These are phyloP conservation scores for Drosophila pruinosa DNA, from an alignment of 1,140 invertebrate species.

Conservation along the genomic window DNA sequence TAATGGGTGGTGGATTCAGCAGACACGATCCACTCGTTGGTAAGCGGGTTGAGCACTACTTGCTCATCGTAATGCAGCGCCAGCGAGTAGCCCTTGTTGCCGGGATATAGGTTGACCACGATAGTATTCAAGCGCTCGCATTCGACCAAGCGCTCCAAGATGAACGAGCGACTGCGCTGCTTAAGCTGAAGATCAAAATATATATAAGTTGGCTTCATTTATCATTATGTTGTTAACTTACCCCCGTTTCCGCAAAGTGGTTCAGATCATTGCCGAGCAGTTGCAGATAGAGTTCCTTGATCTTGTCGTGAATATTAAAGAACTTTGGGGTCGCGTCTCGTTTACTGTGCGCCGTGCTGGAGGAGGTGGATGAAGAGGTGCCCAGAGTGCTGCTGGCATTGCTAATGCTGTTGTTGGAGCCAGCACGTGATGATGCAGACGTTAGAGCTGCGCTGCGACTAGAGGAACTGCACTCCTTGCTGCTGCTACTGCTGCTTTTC, in stretches of 20 bases:
- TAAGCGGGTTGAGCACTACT: conserved; percentile 54
- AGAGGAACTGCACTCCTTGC: conserved; percentile 68
- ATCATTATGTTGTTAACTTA: conserved; percentile 40
- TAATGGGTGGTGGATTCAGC: conserved; percentile 8
- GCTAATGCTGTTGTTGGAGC: conserved; percentile 26
- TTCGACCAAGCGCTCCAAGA: conserved; percentile 92
- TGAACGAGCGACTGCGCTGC: conserved; percentile 85
- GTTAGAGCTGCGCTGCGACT: conserved; percentile 60
- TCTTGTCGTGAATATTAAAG: conserved; percentile 86
- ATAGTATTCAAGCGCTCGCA: conserved; percentile 93
- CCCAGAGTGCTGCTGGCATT: conserved; percentile 29
- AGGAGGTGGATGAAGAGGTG: not conserved
- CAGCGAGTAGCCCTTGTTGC: conserved; percentile 95
- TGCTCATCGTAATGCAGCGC: conserved; percentile 86
- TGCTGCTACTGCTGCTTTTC: conserved; percentile 63
- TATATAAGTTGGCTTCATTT: not conserved
- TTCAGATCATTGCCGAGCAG: conserved; percentile 75
- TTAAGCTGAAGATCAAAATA: conserved; percentile 57
- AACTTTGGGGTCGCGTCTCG: conserved; percentile 60
- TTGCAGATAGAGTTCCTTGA: conserved; percentile 84
- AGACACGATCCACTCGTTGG: conserved; percentile 62
- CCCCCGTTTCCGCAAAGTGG: conserved; percentile 74
- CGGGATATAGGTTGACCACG: conserved; percentile 94
- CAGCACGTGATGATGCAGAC: not conserved
- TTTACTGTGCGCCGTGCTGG: conserved; percentile 28